Evolutionary conservation across 2,113 vertebrate genomes (phyloP).

Genomic region (Herpailurus yagouaroundi): DNA sequence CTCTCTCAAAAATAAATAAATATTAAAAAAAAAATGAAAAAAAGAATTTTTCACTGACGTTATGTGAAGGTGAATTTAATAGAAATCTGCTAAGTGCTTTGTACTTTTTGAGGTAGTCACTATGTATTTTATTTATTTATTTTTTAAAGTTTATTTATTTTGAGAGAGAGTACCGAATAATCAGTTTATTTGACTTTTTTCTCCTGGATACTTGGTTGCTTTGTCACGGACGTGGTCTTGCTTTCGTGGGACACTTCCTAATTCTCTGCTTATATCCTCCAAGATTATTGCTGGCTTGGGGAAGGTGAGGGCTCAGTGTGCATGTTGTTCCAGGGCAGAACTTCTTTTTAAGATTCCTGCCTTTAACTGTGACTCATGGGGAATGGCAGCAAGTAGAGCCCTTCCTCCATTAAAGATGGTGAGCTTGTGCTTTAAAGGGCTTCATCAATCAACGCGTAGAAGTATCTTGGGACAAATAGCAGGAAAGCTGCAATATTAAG

Average conservation of each 20-base stretch:
- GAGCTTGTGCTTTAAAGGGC: background rate
- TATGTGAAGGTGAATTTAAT: slow-evolving; percentile 26
- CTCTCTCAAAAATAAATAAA: background rate
- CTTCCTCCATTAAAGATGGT: background rate
- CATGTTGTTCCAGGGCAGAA: background rate
- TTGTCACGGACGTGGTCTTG: background rate
- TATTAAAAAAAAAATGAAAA: background rate
- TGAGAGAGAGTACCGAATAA: background rate
- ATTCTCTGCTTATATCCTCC: background rate
- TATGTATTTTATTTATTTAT: background rate
- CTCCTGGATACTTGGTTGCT: background rate
- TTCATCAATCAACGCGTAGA: background rate
- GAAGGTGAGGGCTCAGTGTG: background rate
- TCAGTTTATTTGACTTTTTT: background rate
- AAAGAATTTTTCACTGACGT: too few species aligned
- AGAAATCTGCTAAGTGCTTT: slow-evolving; percentile 7
- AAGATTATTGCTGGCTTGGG: background rate
- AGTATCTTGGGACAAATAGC: background rate
- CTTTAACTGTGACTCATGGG: background rate
- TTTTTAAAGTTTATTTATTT: background rate
- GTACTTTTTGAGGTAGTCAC: background rate
- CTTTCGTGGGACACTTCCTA: background rate
- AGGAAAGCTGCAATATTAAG: background rate
- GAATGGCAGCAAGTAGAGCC: background rate
- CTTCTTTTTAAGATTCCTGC: background rate